Conservation (phyloP, 2,113 vertebrate genomes). For the Meriones unguiculatus region DNA sequence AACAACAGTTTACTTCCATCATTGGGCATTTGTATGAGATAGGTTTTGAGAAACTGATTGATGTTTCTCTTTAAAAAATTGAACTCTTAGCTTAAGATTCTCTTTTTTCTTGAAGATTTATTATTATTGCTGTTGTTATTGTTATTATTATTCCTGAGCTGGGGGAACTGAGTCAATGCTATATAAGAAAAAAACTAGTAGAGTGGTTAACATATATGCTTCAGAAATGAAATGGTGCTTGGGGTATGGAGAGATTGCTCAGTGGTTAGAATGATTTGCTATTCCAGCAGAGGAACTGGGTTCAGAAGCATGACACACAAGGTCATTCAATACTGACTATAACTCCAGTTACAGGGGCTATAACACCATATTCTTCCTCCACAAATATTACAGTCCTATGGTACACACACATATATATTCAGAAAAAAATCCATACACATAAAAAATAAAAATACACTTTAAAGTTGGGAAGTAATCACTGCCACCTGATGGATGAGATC, state of each 20-base stretch:
- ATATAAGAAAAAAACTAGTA: slow-evolving; percentile 13
- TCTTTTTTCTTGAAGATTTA: not conserved
- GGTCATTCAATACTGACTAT: not conserved
- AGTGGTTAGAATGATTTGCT: not conserved
- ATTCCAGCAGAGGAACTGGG: not conserved
- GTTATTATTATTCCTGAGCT: not conserved
- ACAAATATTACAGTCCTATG: not conserved
- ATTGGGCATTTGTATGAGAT: not conserved
- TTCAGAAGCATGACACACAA: not conserved
- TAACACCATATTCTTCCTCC: not conserved
- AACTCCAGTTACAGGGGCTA: not conserved
- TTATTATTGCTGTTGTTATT: not conserved
- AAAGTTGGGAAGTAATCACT: not conserved
- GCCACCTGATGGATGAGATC: slow-evolving; percentile 18
- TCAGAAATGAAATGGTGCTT: slow-evolving; percentile 43
- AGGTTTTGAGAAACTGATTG: not conserved
- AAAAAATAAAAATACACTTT: not conserved
- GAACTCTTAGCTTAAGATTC: slow-evolving; percentile 40
- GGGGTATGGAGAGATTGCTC: not conserved
- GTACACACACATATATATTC: too few relatives aligned
- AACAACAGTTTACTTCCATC: not conserved
- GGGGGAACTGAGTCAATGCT: not conserved
- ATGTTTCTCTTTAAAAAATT: not conserved
- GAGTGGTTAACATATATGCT: slow-evolving; percentile 33
- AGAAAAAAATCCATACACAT: not conserved